Evolutionary conservation across 2,888 invertebrate species (phyloP), one percentile per base, ranked within the genome.

Genomic region (Neocrepidodera transversa): DNA sequence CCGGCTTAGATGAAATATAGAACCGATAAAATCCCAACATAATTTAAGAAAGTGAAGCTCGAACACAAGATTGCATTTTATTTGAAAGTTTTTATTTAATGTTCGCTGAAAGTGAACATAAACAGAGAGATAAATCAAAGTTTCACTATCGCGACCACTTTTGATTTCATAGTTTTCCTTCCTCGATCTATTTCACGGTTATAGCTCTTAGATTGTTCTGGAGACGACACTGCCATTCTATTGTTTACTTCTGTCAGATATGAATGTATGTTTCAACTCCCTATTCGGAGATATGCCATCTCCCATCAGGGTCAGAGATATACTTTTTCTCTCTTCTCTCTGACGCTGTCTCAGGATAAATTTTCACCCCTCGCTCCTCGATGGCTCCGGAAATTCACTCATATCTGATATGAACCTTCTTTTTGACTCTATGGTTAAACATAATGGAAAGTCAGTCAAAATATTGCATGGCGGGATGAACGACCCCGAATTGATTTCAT

Each of bases 121-220:
- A 68, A 67, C 67, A 70, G 58, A 58, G 16, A 63, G 62, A 71
- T 71, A 72, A 72, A 71, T 73, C 70, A 72, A 72, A 73, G 68
- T 71, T 71, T 69, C 71, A 71, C 69, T 69, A 70, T 69, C 66
- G 64, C 64, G 58, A 65, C 64, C 69, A 71, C 71, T 73, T 69
- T 70, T 70, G 67, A 72, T 68, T 70, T 67, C 57, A 63, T 68
- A 69, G 61, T 70, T 71, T 67, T 16, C 43, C 63, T 36, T 65
- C 58, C 66, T 65, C 66, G 65, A 71, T 71, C 68, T 66, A 65
- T 67, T 72, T 68, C 68, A 68, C 55, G 61, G 62, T 53, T 59
- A 60, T 60, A 55, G 51, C 54, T 58, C 16, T 16, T 50, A 54
- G 57, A 62, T 62, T 62, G 62, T 58, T 62, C 50, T 55, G 42